A percentile compares a stretch with the other conserved stretches of the same genome.
Evolutionary conservation across 1,140 invertebrate genomes (phyloP).

Genomic region (Camponotus vicinus): DNA sequence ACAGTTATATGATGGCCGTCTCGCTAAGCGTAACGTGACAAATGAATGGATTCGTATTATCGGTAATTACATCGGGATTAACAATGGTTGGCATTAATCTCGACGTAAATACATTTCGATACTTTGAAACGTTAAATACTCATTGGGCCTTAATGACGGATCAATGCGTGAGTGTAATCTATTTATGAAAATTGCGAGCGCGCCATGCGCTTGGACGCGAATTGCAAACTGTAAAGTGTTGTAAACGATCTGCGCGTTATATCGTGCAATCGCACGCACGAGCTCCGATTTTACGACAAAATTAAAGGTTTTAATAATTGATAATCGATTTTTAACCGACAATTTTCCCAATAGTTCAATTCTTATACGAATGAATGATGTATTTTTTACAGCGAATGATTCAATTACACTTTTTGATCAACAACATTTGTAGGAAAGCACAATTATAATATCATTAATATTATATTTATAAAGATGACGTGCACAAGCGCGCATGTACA

Average conservation of each 20-base stretch:
- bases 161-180: conserved; percentile 56
- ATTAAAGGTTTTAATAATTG: conserved; percentile 34
- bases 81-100: conserved; percentile 60
- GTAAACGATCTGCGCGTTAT: conserved; percentile 33
- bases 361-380: neutral
- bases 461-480: conserved; percentile 47
- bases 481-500: neutral
- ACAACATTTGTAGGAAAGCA: conserved; percentile 1
- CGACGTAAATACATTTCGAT: conserved; percentile 58
- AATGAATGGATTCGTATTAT: conserved; percentile 65
- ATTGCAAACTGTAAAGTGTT: conserved; percentile 45
- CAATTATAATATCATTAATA: conserved; percentile 54
- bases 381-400: neutral
- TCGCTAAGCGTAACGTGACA: conserved; percentile 62
- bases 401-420: conserved; percentile 51
- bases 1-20: conserved; percentile 56
- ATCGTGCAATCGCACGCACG: conserved; percentile 2
- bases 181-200: conserved; percentile 65
- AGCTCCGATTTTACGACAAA: conserved; percentile 6
- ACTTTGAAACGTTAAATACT: conserved; percentile 64
- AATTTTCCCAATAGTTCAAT: conserved; percentile 18
- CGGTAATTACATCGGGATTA: conserved; percentile 70
- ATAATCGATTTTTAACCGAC: conserved; percentile 10
- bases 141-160: conserved; percentile 67
- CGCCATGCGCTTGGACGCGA: conserved; percentile 6